phyloP scores from a whole-genome alignment of 1,140 invertebrate genomes.

The Aphelinus atriplicis region DNA sequence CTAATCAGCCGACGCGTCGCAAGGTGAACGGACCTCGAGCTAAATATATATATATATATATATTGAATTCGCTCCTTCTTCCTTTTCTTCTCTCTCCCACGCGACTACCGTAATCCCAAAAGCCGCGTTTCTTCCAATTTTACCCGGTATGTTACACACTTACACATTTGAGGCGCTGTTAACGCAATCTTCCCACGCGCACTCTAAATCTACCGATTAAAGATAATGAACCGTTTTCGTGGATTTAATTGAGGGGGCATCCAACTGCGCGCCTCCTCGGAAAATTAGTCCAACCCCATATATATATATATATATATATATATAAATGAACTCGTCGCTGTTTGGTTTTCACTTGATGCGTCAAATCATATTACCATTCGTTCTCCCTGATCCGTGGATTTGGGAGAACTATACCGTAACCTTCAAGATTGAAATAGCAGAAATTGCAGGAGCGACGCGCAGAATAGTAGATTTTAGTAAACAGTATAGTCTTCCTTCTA shows the following conservation, averaged over 20 bases:
- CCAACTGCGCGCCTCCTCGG: not conserved
- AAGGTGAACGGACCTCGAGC: too few species aligned
- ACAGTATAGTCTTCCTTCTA: too few species aligned
- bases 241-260: conserved; percentile 26
- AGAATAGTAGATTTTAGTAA: too few species aligned
- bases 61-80: too few species aligned
- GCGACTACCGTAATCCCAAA: conserved; percentile 11
- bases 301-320: not conserved
- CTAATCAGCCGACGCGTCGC: not conserved
- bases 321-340: too few species aligned
- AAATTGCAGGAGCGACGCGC: too few species aligned
- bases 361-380: too few species aligned
- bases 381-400: too few species aligned
- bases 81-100: conserved; percentile 7
- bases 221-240: conserved; percentile 35
- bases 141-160: conserved; percentile 8
- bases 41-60: too few species aligned
- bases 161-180: conserved; percentile 20
- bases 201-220: not conserved
- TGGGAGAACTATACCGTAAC: too few species aligned
- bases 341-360: too few species aligned
- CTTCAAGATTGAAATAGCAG: too few species aligned
- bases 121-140: conserved; percentile 25
- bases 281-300: conserved; percentile 13
- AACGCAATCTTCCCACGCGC: conserved; percentile 32